A percentile compares a stretch with the other conserved stretches of the same genome.
Conservation (phyloP, 2,113 vertebrate genomes). For the Limanda limanda region DNA sequence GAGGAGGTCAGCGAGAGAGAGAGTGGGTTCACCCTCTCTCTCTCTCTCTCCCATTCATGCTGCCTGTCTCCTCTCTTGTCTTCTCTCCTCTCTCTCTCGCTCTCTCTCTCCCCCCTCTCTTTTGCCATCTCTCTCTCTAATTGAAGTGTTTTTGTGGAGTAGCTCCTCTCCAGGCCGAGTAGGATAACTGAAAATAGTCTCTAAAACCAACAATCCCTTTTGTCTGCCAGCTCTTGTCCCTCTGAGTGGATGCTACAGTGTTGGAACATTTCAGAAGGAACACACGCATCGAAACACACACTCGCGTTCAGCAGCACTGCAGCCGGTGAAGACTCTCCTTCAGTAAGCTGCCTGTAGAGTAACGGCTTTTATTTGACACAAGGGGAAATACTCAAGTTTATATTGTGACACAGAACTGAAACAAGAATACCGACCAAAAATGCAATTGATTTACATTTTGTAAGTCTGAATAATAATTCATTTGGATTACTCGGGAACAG, state of each 20-base stretch:
- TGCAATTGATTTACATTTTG: conserved; percentile 46
- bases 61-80: conserved; percentile 49
- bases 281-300: conserved; percentile 26
- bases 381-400: conserved; percentile 6
- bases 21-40: conserved; percentile 64
- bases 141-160: conserved; percentile 99
- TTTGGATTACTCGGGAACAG: conserved; percentile 41
- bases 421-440: conserved; percentile 10
- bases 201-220: conserved; percentile 85
- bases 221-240: conserved; percentile 73
- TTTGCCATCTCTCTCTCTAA: conserved; percentile 81
- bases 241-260: conserved; percentile 72
- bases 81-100: conserved; percentile 11
- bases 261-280: conserved; percentile 67
- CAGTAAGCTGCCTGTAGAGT: conserved; percentile 15
- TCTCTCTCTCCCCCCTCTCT: conserved; percentile 26
- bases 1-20: conserved; percentile 65
- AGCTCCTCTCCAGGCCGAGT: conserved; percentile 90
- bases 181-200: conserved; percentile 93
- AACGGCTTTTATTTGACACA: conserved; percentile 17
- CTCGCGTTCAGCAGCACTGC: conserved; percentile 5
- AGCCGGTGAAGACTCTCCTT: conserved; percentile 13
- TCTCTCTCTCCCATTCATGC: conserved; percentile 66
- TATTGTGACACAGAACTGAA: not conserved
- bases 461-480: conserved; percentile 49